Evolutionary conservation across 2,888 invertebrate species (phyloP), one percentile per base, ranked within the genome.

Genomic region (Tiliacea aurago): DNA sequence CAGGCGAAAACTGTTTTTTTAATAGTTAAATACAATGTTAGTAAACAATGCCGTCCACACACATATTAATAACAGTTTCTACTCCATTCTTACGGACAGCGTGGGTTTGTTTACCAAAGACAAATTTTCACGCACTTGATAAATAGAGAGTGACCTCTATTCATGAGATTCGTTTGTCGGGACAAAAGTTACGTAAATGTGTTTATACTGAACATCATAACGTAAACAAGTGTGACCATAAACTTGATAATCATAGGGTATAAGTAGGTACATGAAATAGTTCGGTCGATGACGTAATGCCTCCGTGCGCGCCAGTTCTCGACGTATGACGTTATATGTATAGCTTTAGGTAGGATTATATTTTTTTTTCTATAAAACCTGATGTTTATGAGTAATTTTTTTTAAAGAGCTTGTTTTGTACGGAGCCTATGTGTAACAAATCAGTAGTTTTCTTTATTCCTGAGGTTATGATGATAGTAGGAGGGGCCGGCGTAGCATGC

Each of bases 201-300:
- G 83, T 87, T 87, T 87, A 84, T 83, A 78, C 64, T 64, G 65
- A 80, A 66, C 81, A 76, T 81, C 71, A 73, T 81, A 86, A 87
- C 81, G 85, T 90, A 90, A 90, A 90, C 90, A 90, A 85, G 81
- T 85, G 79, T 89, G 91, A 85, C 90, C 90, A 87, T 90, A 90
- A 90, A 89, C 89, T 90, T 90, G 89, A 86, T 87, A 86, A 84
- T 81, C 80, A 81, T 77, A 81, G 68, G 80, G 75, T 76, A 65
- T 59, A 80, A 70, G 73, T 82, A 83, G 80, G 80, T 79, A 78
- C 75, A 83, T 68, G 73, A 64, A 84, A 86, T 75, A 78, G 76
- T 80, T 81, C 56, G 65, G 61, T 45, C 55, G 73, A 73, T 85
- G 85, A 85, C 83, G 86, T 80, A 69, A 85, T 62, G 61, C 45